Percentiles rank a stretch among this genome's conserved stretches.
Evolutionary conservation across 2,113 vertebrate species (phyloP).

Genomic region (Alexandromys fortis): DNA sequence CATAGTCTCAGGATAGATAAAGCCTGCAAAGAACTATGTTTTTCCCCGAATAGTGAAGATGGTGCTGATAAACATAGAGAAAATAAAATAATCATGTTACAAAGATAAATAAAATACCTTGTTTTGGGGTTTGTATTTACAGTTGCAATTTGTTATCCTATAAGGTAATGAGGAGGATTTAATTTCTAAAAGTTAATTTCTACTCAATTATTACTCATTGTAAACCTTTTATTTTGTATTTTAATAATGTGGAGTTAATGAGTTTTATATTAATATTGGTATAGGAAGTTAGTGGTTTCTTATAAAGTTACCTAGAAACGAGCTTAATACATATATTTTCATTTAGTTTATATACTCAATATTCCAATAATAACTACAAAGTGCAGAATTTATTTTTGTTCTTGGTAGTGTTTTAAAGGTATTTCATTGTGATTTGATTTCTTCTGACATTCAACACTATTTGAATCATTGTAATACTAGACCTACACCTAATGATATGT

Average conservation of each 20-base stretch:
- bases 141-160: not conserved
- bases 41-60: not conserved
- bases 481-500: not conserved
- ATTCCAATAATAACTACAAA: not conserved
- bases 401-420: not conserved
- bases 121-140: not conserved
- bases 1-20: not conserved
- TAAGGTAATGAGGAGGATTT: not conserved
- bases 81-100: not conserved
- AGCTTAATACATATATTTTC: constrained; percentile 12
- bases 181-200: not conserved
- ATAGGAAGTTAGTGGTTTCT: not conserved
- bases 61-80: not conserved
- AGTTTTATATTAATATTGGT: not conserved
- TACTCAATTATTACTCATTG: not conserved
- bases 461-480: constrained; percentile 48
- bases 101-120: not conserved
- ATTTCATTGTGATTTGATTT: constrained; percentile 24
- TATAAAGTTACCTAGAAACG: not conserved
- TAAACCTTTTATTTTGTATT: not conserved
- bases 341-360: not conserved
- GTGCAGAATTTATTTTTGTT: not conserved
- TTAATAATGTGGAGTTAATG: not conserved
- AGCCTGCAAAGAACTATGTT: not conserved
- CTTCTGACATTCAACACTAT: constrained; percentile 10